Evolutionary conservation across 2,113 vertebrate species (phyloP), one percentile per base, ranked within the genome.

Genomic region (Pluvianellus socialis): DNA sequence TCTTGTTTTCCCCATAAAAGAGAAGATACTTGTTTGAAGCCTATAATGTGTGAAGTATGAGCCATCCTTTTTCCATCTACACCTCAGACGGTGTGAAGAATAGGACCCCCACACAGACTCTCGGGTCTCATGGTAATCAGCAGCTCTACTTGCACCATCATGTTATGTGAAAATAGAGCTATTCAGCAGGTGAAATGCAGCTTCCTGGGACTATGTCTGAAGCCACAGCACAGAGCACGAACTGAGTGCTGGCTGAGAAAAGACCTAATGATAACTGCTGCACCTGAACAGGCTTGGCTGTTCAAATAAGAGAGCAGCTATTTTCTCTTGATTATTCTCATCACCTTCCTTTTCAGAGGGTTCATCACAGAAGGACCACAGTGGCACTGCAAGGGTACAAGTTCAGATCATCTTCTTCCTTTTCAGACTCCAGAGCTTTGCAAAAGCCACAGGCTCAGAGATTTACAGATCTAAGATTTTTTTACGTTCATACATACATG

Each of bases 321-420:
- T 94, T 96, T 94, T 19, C 74, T 67, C 33, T 59, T 72, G 70
- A 55, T 95, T 80, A 49, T 93, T 87, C 82, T 82, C 47, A 86
- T 83, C 80, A 32, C 38, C 63, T 88, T 56, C 45, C 40, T 82
- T 93, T 93, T 61, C 86, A 90, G 44, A 82, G 44, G 14, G 71
- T 6, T 88, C 53, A 2, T 16, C 30, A 9, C 65, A 79, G 76
- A 55, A 77, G 77, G 50, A 67, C 58, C 65, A 28, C 40, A 65
- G 50, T 61, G 68, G 50, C 89, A 68, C 23, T 24, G 47, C 35
- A 40, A 62, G 38, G 42, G 47, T 87, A 24, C 10, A 18, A 45
- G 89, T 86, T 84, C 90, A 95, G 44, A 53, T 53, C 28, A 10
- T 86, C 49, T 53, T 81, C 75, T 82, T 76, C 52, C 9, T 62